phyloP scores from a whole-genome alignment of 2,888 invertebrate species.

The Apocheima hispidaria region DNA sequence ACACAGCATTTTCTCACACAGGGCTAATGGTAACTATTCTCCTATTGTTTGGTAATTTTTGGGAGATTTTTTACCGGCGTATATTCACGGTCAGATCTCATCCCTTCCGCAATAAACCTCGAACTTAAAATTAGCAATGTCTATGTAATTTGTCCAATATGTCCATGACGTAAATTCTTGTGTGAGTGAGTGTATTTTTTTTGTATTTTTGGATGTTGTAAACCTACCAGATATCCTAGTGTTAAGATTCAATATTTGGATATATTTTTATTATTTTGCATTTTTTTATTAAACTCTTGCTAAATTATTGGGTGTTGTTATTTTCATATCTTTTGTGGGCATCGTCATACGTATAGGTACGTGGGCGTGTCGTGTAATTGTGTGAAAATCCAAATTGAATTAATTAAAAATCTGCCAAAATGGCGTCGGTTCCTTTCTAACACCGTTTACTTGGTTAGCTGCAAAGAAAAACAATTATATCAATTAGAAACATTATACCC shows the following conservation, averaged over 20 bases:
- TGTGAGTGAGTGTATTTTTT: constrained; percentile 74
- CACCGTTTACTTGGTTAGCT: too few relatives aligned
- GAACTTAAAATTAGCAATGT: constrained; percentile 8
- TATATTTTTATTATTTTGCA: constrained; percentile 85
- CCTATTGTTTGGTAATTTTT: not conserved
- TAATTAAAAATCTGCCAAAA: too few relatives aligned
- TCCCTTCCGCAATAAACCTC: not conserved
- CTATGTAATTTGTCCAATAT: not conserved
- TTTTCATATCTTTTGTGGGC: not conserved
- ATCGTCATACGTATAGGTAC: too few relatives aligned
- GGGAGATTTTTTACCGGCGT: not conserved
- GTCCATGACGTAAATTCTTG: constrained; percentile 42
- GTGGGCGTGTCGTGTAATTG: too few relatives aligned
- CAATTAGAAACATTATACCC: too few relatives aligned
- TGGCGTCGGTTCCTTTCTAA: too few relatives aligned
- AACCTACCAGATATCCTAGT: constrained; percentile 76
- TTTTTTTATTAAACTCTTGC: constrained; percentile 86
- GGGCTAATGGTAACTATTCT: too few relatives aligned
- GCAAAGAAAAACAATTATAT: too few relatives aligned
- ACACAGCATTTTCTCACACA: too few relatives aligned
- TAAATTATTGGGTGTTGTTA: constrained; percentile 70
- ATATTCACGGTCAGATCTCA: constrained; percentile 12
- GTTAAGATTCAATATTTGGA: constrained; percentile 84
- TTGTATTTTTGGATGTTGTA: constrained; percentile 79
- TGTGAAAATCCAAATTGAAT: too few relatives aligned